Conservation (phyloP, 2,888 invertebrate genomes). For the Nebria salina region DNA sequence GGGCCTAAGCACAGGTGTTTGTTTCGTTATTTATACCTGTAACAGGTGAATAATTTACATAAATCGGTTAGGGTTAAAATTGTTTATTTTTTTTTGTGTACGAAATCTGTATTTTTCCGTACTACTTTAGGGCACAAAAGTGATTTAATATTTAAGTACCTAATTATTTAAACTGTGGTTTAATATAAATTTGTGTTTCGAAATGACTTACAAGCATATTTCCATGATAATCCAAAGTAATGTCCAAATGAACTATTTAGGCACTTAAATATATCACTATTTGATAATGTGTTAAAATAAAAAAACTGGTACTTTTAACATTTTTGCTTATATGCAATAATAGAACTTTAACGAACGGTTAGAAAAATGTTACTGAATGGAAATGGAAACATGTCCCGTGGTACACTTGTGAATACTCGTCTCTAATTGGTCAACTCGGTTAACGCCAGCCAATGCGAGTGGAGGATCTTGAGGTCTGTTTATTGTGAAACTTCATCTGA, state of each 20-base stretch:
- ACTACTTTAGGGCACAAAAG: too few relatives aligned
- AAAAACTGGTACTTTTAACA: too few relatives aligned
- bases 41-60: too few relatives aligned
- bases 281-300: neutral
- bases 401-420: neutral
- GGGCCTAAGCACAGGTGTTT: too few relatives aligned
- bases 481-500: neutral
- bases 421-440: neutral
- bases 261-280: neutral
- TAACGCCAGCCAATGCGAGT: neutral
- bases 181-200: too few relatives aligned
- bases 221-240: conserved; percentile 30
- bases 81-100: too few relatives aligned
- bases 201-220: conserved; percentile 43
- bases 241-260: neutral
- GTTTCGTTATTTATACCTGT: too few relatives aligned
- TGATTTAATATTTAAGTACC: too few relatives aligned
- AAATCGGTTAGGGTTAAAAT: too few relatives aligned
- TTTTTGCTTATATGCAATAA: neutral
- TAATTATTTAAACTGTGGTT: too few relatives aligned
- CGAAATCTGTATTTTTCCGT: too few relatives aligned
- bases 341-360: neutral
- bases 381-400: neutral
- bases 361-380: neutral
- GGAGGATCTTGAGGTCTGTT: neutral